Conservation (phyloP, 2,113 vertebrate species). For the Calidris pygmaea region DNA sequence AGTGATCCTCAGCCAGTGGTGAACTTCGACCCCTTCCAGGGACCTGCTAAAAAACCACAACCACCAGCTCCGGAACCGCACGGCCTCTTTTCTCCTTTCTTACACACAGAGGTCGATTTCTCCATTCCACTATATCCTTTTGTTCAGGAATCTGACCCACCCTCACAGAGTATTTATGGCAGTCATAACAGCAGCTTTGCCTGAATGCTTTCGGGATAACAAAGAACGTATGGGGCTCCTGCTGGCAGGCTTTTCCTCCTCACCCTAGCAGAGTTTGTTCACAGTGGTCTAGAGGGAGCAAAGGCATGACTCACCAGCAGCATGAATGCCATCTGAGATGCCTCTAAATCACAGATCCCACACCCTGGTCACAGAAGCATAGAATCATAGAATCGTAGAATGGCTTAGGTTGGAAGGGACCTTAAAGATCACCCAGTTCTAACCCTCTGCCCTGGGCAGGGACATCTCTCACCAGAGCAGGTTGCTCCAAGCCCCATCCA, state of each 20-base stretch:
- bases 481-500: too few relatives aligned
- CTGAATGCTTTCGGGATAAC: background rate
- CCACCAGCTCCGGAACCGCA: background rate
- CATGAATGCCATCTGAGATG: background rate
- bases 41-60: background rate
- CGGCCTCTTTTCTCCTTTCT: background rate
- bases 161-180: background rate
- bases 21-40: background rate
- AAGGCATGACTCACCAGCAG: background rate
- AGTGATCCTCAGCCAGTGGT: rapidly evolving
- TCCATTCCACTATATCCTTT: background rate
- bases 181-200: background rate
- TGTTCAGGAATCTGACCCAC: background rate
- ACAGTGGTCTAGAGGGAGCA: background rate
- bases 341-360: background rate
- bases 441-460: too few relatives aligned
- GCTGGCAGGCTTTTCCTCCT: background rate
- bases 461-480: too few relatives aligned
- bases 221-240: background rate
- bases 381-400: too few relatives aligned
- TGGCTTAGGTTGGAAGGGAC: too few relatives aligned
- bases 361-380: background rate
- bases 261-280: background rate
- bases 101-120: background rate
- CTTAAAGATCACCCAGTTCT: too few relatives aligned